A percentile compares a stretch with the other conserved stretches of the same genome.
These are phyloP conservation scores for Varanus salvator DNA, from an alignment of 2,113 vertebrate species.

Conservation along the genomic window DNA sequence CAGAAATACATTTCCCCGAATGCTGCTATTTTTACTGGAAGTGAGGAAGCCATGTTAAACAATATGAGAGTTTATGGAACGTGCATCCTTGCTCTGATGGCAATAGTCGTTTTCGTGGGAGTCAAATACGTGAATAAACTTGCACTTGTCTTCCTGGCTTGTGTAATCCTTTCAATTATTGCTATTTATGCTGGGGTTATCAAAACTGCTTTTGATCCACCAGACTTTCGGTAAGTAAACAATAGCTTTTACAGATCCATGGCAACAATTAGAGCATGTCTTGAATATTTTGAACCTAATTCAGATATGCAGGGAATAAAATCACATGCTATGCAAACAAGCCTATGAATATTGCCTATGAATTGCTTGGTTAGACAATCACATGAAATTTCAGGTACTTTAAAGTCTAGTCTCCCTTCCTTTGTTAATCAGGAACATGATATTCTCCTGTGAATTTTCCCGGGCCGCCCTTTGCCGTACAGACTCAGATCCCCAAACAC, in stretches of 20 bases:
- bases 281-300: neutral
- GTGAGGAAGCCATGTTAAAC: conserved; percentile 83
- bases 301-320: neutral
- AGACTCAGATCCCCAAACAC: too few species aligned
- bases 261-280: neutral
- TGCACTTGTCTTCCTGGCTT: conserved; percentile 93
- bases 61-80: conserved; percentile 97
- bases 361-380: too few species aligned
- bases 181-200: conserved; percentile 96
- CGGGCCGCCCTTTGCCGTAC: too few species aligned
- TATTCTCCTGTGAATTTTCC: too few species aligned
- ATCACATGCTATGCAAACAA: neutral
- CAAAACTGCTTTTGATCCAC: conserved; percentile 91
- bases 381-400: too few species aligned
- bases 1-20: conserved; percentile 93
- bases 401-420: too few species aligned
- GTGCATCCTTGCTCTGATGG: conserved; percentile 87
- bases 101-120: conserved; percentile 92
- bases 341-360: too few species aligned
- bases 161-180: conserved; percentile 93
- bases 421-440: too few species aligned
- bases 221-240: conserved; percentile 88
- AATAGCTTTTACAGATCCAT: neutral
- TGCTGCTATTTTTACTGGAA: conserved; percentile 86
- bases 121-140: conserved; percentile 98